phyloP scores from a whole-genome alignment of 2,113 vertebrate species.

The Corythoichthys haematopterus region DNA sequence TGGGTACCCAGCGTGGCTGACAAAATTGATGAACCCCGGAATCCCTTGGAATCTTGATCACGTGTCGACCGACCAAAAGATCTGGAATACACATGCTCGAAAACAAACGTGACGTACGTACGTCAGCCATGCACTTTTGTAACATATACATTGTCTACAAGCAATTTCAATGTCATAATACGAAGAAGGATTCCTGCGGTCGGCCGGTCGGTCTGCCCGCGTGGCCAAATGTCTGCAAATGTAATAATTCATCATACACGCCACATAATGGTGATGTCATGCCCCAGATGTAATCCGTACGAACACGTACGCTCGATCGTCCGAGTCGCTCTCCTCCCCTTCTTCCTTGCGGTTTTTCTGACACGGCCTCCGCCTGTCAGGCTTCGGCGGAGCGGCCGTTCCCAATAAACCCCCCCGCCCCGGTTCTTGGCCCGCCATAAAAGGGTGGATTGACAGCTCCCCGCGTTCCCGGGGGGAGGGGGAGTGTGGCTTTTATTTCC shows the following conservation, averaged over 20 bases:
- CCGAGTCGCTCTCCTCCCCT: not conserved
- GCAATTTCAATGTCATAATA: not conserved
- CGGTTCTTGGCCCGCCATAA: not conserved
- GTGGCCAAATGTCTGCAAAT: constrained; percentile 15
- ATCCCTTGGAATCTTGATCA: no score
- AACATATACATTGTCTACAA: not conserved
- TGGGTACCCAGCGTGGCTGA: no score
- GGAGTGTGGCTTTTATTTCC: not conserved
- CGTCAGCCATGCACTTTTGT: not conserved
- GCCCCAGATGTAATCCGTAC: constrained; percentile 4
- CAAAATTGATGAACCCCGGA: no score
- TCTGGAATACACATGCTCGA: no score
- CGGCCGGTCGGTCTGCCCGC: not conserved
- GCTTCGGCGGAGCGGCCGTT: constrained; percentile 36
- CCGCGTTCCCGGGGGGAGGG: not conserved
- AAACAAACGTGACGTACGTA: no score
- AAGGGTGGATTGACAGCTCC: constrained; percentile 13
- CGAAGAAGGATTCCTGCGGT: not conserved
- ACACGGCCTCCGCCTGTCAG: constrained; percentile 25
- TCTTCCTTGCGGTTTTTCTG: constrained; percentile 22
- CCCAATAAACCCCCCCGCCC: constrained; percentile 27
- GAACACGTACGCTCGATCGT: not conserved
- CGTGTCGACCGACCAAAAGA: no score
- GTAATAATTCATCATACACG: constrained; percentile 6
- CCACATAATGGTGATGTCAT: constrained; percentile 30